A percentile compares a stretch with the other conserved stretches of the same genome.
Evolutionary conservation across 35 echinoderm and acorn worm species (phyloP).

Genomic region (Apostichopus japonicus): DNA sequence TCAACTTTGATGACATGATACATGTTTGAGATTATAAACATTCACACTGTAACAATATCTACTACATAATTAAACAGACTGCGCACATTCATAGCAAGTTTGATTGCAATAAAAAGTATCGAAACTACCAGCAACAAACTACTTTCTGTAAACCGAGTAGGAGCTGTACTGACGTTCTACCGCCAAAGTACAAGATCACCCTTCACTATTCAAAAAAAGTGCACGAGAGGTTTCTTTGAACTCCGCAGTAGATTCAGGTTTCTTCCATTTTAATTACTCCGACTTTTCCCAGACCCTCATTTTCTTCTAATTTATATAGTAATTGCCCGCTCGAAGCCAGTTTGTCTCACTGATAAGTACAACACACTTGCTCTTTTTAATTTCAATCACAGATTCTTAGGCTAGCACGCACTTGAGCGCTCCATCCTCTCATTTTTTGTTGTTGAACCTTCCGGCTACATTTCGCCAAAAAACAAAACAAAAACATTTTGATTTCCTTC

Average conservation of each 20-base stretch:
- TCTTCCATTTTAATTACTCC: constrained; percentile 27
- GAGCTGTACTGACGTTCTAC: no score
- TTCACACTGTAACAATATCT: no score
- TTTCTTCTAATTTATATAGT: constrained; percentile 30
- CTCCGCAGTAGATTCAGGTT: neutral
- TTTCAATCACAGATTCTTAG: neutral
- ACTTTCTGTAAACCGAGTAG: no score
- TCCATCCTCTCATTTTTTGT: neutral
- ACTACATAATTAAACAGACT: no score
- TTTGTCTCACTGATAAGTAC: constrained; percentile 4
- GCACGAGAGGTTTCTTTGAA: constrained; percentile 10
- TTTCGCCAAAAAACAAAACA: constrained; percentile 30
- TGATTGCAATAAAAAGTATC: neutral
- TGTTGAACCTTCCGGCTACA: constrained; percentile 20
- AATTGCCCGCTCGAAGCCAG: constrained; percentile 29
- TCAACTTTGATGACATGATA: no score
- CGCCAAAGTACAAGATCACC: neutral
- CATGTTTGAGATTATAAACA: no score
- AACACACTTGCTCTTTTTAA: constrained; percentile 36
- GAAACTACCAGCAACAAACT: neutral
- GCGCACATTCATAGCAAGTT: no score
- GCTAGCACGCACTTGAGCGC: constrained; percentile 16
- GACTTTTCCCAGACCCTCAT: neutral
- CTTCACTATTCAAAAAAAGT: neutral
- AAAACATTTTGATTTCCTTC: constrained; percentile 3